These are phyloP conservation scores for Microplitis manilae DNA, from an alignment of 2,888 invertebrate species.

Conservation along the genomic window DNA sequence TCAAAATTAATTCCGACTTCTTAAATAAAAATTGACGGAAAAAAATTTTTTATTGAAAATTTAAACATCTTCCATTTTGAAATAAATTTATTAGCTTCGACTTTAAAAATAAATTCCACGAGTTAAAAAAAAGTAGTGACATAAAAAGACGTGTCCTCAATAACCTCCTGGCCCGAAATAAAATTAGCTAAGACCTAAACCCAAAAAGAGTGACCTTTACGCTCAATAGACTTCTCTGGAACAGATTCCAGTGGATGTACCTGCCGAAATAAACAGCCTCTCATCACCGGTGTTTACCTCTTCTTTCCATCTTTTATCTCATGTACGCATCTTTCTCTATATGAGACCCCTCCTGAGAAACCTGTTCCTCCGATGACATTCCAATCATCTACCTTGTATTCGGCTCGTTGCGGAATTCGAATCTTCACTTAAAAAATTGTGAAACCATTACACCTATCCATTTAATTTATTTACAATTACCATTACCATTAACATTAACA, in stretches of 20 bases:
- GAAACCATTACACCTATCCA: conserved; percentile 4
- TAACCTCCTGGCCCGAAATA: background rate
- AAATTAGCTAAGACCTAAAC: background rate
- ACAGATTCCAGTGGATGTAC: background rate
- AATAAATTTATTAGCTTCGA: too few species aligned
- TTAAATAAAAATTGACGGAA: too few species aligned
- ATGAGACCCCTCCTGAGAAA: background rate
- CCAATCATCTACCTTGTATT: conserved; percentile 4
- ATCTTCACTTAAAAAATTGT: background rate
- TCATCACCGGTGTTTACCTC: background rate
- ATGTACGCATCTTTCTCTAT: background rate
- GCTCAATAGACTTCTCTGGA: background rate
- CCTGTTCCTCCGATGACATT: conserved; percentile 14
- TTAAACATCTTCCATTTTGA: too few species aligned
- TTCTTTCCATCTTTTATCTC: background rate
- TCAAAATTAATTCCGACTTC: too few species aligned
- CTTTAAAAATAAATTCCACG: too few species aligned
- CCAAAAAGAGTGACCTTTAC: background rate
- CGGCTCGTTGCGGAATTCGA: too few species aligned
- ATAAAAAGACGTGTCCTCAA: background rate
- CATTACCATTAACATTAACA: too few species aligned
- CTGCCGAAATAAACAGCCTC: background rate
- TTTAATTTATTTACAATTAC: background rate
- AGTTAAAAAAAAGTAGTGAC: too few species aligned
- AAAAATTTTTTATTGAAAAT: too few species aligned